Conservation (phyloP, 2,888 invertebrate species). For the Cenopis cana region DNA sequence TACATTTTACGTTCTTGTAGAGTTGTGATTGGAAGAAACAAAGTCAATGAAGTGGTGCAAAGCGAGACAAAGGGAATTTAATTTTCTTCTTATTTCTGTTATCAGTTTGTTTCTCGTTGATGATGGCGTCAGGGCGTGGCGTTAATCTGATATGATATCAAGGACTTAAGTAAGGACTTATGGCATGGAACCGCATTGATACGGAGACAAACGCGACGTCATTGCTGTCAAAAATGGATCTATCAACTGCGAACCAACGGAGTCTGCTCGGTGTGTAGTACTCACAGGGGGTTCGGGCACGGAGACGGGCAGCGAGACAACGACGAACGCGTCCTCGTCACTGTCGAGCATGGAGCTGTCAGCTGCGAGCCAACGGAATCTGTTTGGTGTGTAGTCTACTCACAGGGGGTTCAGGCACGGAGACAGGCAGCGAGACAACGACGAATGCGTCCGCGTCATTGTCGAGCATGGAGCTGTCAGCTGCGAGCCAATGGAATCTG, state of each 20-base stretch:
- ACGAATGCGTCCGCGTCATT: slow-evolving; percentile 89
- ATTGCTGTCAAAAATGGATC: no score
- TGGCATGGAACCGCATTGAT: no score
- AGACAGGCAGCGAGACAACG: slow-evolving; percentile 88
- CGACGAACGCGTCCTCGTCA: slow-evolving; percentile 88
- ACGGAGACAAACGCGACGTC: no score
- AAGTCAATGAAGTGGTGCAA: no score
- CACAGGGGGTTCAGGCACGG: slow-evolving; percentile 79
- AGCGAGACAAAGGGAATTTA: no score
- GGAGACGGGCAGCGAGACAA: slow-evolving; percentile 88
- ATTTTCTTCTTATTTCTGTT: no score
- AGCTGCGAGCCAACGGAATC: not conserved
- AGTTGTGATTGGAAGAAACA: not conserved
- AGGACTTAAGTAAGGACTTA: no score
- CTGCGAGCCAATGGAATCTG: not conserved
- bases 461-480: slow-evolving; percentile 57
- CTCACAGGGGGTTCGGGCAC: slow-evolving; percentile 79
- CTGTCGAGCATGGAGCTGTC: slow-evolving; percentile 66
- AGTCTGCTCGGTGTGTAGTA: slow-evolving; percentile 49
- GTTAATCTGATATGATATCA: no score
- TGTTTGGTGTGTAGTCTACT: slow-evolving; percentile 54
- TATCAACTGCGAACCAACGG: no score
- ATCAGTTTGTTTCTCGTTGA: no score
- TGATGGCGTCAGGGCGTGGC: no score
- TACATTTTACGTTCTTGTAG: not conserved